Evolutionary conservation across 2,888 invertebrate genomes (phyloP).

Genomic region (Drosophila mercatorum): DNA sequence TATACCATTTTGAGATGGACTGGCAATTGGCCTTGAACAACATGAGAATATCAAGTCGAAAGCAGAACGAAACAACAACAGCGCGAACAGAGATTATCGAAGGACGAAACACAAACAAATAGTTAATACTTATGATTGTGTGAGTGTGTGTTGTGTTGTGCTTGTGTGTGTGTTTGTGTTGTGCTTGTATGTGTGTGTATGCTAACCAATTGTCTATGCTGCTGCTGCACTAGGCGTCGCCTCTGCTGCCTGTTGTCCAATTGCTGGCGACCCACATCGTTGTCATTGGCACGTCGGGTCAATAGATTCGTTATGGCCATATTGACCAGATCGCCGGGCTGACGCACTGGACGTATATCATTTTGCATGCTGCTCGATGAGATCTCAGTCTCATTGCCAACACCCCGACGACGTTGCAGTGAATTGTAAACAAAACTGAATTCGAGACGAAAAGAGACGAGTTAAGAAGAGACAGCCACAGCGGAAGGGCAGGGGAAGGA

Average conservation of each 20-base stretch:
- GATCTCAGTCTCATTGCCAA: constrained; percentile 52
- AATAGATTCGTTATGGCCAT: constrained; percentile 45
- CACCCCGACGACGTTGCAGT: constrained; percentile 65
- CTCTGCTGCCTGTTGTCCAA: constrained; percentile 53
- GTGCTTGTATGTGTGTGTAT: constrained; percentile 12
- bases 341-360: constrained; percentile 74
- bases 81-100: constrained; percentile 3
- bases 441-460: constrained; percentile 28
- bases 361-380: constrained; percentile 67
- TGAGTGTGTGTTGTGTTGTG: constrained; percentile 1
- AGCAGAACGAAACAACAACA: constrained; percentile 19
- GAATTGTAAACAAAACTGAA: constrained; percentile 80
- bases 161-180: neutral
- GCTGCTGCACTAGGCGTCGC: constrained; percentile 46
- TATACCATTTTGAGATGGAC: constrained; percentile 19
- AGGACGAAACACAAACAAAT: constrained; percentile 11
- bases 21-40: neutral
- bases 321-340: constrained; percentile 32
- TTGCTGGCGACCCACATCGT: constrained; percentile 45
- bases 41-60: constrained; percentile 5
- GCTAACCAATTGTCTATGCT: constrained; percentile 56
- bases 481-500: neutral
- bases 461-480: constrained; percentile 18
- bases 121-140: constrained; percentile 6
- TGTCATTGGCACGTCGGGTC: constrained; percentile 62